phyloP scores from a whole-genome alignment of 37 sponge, comb jelly and placozoan species.

The Mnemiopsis leidyi region DNA sequence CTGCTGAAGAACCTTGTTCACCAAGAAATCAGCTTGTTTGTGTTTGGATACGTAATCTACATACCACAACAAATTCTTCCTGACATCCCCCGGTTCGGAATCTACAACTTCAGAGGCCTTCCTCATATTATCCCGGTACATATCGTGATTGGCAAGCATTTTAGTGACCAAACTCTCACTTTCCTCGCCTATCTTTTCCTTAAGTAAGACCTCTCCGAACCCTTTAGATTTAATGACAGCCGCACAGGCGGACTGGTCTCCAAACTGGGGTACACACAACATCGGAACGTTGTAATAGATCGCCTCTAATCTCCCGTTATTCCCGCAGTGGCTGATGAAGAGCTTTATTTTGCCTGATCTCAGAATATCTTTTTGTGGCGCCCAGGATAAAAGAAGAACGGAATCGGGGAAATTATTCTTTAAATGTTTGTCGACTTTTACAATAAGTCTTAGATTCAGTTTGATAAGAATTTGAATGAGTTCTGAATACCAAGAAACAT shows the following conservation, averaged over 20 bases:
- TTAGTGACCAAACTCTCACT: background rate
- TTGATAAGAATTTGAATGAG: background rate
- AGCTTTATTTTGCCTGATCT: conserved; percentile 13
- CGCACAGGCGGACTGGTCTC: background rate
- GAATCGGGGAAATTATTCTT: background rate
- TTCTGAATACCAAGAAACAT: background rate
- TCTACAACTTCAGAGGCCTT: background rate
- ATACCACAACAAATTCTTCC: background rate
- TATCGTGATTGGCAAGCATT: background rate
- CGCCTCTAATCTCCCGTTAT: background rate
- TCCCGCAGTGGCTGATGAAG: conserved; percentile 46
- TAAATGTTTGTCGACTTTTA: background rate
- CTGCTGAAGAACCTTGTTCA: background rate
- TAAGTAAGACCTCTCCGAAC: background rate
- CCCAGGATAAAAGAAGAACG: background rate
- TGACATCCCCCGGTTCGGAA: background rate
- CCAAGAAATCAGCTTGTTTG: background rate
- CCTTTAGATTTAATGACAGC: background rate
- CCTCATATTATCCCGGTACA: background rate
- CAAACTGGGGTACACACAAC: conserved; percentile 17
- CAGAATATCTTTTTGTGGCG: background rate
- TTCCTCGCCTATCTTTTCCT: background rate
- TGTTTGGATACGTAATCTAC: background rate
- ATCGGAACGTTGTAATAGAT: conserved; percentile 1
- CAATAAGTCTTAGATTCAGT: background rate